Evolutionary conservation across 2,888 invertebrate species (phyloP).

Genomic region (Hirtodrosophila confusa): DNA sequence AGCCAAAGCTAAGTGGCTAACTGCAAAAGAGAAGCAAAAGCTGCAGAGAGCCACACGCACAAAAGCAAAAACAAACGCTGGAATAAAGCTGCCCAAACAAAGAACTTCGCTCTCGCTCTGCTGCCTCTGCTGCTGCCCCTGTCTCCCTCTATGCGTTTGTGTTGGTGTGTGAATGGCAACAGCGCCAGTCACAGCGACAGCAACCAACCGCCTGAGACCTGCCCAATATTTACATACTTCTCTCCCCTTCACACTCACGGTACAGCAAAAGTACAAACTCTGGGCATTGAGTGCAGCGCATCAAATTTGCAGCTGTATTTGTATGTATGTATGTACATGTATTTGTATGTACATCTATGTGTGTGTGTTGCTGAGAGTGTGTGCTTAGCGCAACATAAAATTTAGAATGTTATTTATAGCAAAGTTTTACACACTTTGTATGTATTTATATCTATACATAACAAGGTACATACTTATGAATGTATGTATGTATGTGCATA

Average conservation of each 20-base stretch:
- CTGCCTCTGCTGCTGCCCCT: constrained; percentile 2
- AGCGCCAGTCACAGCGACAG: constrained; percentile 15
- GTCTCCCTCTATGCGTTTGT: constrained; percentile 12
- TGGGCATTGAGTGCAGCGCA: constrained; percentile 23
- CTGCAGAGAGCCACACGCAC: constrained; percentile 36
- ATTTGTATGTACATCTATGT: too few relatives aligned
- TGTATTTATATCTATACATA: constrained; percentile 8
- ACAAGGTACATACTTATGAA: constrained; percentile 14
- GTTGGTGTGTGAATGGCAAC: constrained; percentile 47
- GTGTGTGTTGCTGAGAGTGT: constrained; percentile 21
- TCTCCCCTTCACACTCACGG: background rate
- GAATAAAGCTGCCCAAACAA: constrained; percentile 55
- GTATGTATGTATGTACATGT: background rate
- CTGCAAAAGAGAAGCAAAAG: constrained; percentile 34
- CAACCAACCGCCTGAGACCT: constrained; percentile 23
- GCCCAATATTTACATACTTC: constrained; percentile 14
- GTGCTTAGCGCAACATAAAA: constrained; percentile 60
- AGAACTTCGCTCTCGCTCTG: constrained; percentile 24
- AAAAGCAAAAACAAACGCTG: constrained; percentile 47
- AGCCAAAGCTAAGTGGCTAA: constrained; percentile 52
- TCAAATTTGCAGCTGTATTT: constrained; percentile 5
- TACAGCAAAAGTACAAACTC: constrained; percentile 4
- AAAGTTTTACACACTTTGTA: constrained; percentile 49
- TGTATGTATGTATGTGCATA: background rate
- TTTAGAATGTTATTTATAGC: constrained; percentile 67